phyloP scores from a whole-genome alignment of 1,140 invertebrate species.

The Platorchestia sp. region DNA sequence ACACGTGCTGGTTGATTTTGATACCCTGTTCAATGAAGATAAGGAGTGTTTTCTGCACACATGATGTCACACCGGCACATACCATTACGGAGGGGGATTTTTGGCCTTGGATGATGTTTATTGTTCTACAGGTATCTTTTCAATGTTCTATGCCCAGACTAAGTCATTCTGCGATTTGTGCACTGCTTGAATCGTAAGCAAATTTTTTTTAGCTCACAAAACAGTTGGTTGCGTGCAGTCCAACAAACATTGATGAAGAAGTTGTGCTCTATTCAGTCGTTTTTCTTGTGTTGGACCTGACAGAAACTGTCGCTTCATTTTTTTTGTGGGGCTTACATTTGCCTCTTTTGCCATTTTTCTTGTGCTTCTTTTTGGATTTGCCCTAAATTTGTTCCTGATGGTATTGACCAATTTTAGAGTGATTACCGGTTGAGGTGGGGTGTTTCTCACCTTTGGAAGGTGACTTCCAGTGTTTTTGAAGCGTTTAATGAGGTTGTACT shows the following conservation, averaged over 20 bases:
- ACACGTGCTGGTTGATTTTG: background rate
- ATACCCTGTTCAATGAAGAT: background rate
- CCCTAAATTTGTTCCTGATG: background rate
- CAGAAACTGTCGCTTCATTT: background rate
- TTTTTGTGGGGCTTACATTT: background rate
- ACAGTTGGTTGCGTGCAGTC: background rate
- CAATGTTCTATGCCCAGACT: background rate
- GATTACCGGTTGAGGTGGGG: background rate
- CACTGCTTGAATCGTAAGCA: no score
- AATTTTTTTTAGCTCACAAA: background rate
- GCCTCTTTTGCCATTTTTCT: background rate
- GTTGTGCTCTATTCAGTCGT: background rate
- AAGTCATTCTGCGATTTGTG: background rate
- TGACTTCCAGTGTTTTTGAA: background rate
- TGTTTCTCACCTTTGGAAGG: background rate
- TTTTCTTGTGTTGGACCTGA: background rate
- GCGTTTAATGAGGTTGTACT: background rate
- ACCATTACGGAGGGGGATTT: background rate
- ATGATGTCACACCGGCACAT: no score
- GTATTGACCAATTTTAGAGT: background rate
- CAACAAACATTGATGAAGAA: background rate
- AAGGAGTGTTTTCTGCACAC: background rate
- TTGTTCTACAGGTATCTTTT: slow-evolving; percentile 17
- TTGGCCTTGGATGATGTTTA: background rate
- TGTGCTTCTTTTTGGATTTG: background rate